These are phyloP conservation scores for Trinectes maculatus DNA, from an alignment of 2,113 vertebrate species.

Conservation along the genomic window DNA sequence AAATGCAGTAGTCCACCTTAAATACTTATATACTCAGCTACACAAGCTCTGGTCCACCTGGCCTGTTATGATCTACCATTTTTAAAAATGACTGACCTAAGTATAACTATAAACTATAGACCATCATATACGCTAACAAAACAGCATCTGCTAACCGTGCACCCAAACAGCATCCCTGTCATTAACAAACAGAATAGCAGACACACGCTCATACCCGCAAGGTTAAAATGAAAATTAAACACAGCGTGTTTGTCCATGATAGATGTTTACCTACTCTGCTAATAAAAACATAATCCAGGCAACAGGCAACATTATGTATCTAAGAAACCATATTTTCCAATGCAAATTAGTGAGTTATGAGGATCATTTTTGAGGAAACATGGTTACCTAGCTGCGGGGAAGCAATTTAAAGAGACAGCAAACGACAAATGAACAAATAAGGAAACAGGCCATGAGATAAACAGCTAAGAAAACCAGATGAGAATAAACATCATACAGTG, in stretches of 20 bases:
- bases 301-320: background rate
- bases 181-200: background rate
- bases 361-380: background rate
- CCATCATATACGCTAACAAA: background rate
- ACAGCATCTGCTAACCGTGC: background rate
- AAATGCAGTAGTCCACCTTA: background rate
- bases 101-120: background rate
- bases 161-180: background rate
- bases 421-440: background rate
- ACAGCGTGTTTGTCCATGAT: background rate
- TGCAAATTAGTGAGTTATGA: background rate
- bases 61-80: background rate
- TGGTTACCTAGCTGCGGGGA: background rate
- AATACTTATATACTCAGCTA: background rate
- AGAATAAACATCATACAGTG: background rate
- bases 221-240: background rate
- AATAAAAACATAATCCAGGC: background rate
- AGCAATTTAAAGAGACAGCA: background rate
- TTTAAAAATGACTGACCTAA: background rate
- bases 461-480: background rate
- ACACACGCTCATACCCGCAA: background rate
- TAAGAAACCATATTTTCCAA: background rate
- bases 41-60: background rate
- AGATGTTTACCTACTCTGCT: background rate
- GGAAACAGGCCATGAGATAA: background rate